Evolutionary conservation across 1,140 invertebrate genomes (phyloP).

Genomic region (Adoxophyes honmai): DNA sequence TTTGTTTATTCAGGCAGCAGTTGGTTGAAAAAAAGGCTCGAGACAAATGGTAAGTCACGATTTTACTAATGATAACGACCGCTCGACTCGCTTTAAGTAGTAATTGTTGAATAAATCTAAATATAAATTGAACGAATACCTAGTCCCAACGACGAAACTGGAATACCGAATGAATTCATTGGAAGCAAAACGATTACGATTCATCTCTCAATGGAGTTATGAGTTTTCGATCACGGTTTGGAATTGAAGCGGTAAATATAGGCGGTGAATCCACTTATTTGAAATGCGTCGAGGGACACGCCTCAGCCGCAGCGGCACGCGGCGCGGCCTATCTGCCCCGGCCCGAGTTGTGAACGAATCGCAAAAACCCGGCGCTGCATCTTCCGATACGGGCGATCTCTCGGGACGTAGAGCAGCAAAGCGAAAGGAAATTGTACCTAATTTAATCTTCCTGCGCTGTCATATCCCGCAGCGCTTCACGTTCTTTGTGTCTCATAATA

Average conservation of each 20-base stretch:
- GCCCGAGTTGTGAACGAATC: too few species aligned
- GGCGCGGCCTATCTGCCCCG: too few species aligned
- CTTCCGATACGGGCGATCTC: too few species aligned
- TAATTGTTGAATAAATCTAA: slow-evolving; percentile 8
- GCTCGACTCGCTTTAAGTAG: not conserved
- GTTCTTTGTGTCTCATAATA: not conserved
- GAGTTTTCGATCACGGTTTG: too few species aligned
- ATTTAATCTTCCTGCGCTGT: slow-evolving; percentile 5
- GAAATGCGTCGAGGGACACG: too few species aligned
- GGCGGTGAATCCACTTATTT: too few species aligned
- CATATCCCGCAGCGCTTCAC: not conserved
- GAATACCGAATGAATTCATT: slow-evolving; percentile 4
- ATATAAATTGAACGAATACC: slow-evolving; percentile 6
- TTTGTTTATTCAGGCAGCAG: too few species aligned
- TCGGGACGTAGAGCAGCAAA: not conserved
- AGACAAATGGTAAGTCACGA: not conserved
- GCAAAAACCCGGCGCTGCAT: too few species aligned
- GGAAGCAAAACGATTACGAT: not conserved
- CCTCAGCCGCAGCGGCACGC: too few species aligned
- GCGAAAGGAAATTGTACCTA: not conserved
- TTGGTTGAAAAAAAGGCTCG: too few species aligned
- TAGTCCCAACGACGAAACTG: not conserved
- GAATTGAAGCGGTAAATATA: too few species aligned
- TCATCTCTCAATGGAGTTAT: too few species aligned
- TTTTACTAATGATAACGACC: not conserved